Percentiles rank a stretch among this genome's conserved stretches.
These are phyloP conservation scores for Selenia dentaria DNA, from an alignment of 2,888 invertebrate genomes.

Conservation along the genomic window DNA sequence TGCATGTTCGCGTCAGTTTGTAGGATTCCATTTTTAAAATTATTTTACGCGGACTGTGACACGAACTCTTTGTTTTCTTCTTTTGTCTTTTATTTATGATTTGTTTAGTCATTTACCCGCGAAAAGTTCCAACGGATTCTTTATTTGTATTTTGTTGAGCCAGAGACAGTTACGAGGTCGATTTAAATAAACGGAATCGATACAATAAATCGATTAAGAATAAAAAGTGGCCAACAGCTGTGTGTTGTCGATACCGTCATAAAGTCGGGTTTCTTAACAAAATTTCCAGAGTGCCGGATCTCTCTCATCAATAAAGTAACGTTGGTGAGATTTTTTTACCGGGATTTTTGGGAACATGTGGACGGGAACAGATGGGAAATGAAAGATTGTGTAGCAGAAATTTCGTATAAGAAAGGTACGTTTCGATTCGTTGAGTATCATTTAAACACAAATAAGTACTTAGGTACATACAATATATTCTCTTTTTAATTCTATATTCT, in stretches of 20 bases:
- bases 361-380: conserved; percentile 30
- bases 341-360: conserved; percentile 39
- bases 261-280: conserved; percentile 40
- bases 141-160: neutral
- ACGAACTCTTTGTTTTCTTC: conserved; percentile 41
- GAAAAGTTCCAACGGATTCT: neutral
- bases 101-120: conserved; percentile 4
- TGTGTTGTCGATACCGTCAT: conserved; percentile 44
- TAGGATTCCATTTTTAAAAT: conserved; percentile 64
- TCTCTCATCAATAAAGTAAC: conserved; percentile 44
- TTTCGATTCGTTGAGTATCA: neutral
- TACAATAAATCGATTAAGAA: conserved; percentile 48
- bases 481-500: too few species aligned
- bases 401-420: conserved; percentile 15
- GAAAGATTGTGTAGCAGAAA: conserved; percentile 12
- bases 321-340: conserved; percentile 43
- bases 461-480: too few species aligned
- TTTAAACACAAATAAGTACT: too few species aligned
- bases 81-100: conserved; percentile 28
- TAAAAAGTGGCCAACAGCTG: conserved; percentile 43
- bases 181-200: conserved; percentile 34
- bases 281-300: conserved; percentile 45
- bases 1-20: conserved; percentile 72
- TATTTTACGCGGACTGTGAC: conserved; percentile 53
- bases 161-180: conserved; percentile 22